These are phyloP conservation scores for Serranus cabrilla DNA, from an alignment of 2,797 vertebrate genomes.

Conservation along the genomic window DNA sequence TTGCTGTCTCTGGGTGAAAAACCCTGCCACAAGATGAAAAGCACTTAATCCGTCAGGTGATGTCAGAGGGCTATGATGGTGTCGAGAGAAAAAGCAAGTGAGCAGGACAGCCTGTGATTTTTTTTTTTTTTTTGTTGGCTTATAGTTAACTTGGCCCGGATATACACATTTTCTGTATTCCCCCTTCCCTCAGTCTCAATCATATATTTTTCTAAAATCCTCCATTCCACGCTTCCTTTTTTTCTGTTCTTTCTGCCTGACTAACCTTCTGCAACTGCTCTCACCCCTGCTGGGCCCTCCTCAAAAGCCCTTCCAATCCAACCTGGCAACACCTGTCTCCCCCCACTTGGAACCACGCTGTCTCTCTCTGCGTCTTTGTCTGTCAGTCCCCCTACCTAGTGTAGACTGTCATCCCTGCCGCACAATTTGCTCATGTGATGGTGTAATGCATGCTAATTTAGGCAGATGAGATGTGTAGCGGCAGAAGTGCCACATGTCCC, in stretches of 20 bases:
- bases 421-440: conserved; percentile 57
- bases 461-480: conserved; percentile 84
- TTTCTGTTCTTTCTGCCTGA: conserved; percentile 26
- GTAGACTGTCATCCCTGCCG: conserved; percentile 43
- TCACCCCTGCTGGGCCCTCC: conserved; percentile 41
- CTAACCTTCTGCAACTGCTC: conserved; percentile 31
- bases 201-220: conserved; percentile 15
- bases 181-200: neutral
- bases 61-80: conserved; percentile 71
- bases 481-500: conserved; percentile 77
- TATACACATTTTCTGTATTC: conserved; percentile 9
- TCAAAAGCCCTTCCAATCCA: conserved; percentile 38
- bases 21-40: conserved; percentile 72
- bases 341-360: conserved; percentile 22
- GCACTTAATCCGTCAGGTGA: conserved; percentile 84
- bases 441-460: conserved; percentile 86
- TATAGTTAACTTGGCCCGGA: conserved; percentile 23
- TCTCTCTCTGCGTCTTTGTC: conserved; percentile 26
- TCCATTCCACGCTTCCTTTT: conserved; percentile 1
- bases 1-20: conserved; percentile 67
- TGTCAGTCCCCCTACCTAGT: conserved; percentile 44
- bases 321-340: conserved; percentile 48
- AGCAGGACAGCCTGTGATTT: conserved; percentile 54
- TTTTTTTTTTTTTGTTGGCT: conserved; percentile 9
- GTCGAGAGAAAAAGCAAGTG: conserved; percentile 55